Conservation (phyloP, 1,140 invertebrate species). For the Drosophila triauraria region DNA sequence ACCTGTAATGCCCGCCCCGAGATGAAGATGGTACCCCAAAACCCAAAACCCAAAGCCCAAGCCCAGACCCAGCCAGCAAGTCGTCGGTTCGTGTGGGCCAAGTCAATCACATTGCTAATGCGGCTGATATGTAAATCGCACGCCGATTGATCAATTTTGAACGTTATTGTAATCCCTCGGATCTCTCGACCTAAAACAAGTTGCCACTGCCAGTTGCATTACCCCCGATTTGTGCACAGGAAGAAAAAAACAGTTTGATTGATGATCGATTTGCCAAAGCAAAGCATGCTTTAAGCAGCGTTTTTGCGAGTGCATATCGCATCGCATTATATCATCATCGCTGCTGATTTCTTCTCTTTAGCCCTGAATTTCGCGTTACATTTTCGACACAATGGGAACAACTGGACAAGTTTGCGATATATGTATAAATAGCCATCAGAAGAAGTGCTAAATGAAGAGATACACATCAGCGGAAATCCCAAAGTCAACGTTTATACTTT, state of each 20-base stretch:
- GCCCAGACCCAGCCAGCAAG: constrained; percentile 6
- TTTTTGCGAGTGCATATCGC: constrained; percentile 30
- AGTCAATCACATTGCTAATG: constrained; percentile 52
- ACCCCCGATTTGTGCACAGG: constrained; percentile 11
- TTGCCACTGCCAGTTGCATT: constrained; percentile 24
- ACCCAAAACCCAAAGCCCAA: constrained; percentile 8
- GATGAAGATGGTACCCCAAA: constrained; percentile 37
- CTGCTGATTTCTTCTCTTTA: constrained; percentile 16
- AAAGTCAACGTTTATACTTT: constrained; percentile 12
- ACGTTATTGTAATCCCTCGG: constrained; percentile 33
- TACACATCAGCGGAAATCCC: constrained; percentile 34
- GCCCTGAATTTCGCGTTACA: constrained; percentile 58
- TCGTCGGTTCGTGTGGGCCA: constrained; percentile 26
- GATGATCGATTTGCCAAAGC: constrained; percentile 5
- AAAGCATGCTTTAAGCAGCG: neutral
- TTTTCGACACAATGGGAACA: constrained; percentile 62
- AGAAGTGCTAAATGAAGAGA: constrained; percentile 62
- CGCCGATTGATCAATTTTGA: constrained; percentile 63
- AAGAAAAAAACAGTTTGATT: neutral
- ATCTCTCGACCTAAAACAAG: constrained; percentile 26
- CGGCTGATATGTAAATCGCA: constrained; percentile 61
- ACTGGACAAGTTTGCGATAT: constrained; percentile 44
- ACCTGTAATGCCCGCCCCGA: constrained; percentile 43
- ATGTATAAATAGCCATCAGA: constrained; percentile 32
- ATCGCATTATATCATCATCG: constrained; percentile 57